A percentile compares a stretch with the other conserved stretches of the same genome.
Conservation (phyloP, 2,888 invertebrate genomes). For the Elysia crispata region DNA sequence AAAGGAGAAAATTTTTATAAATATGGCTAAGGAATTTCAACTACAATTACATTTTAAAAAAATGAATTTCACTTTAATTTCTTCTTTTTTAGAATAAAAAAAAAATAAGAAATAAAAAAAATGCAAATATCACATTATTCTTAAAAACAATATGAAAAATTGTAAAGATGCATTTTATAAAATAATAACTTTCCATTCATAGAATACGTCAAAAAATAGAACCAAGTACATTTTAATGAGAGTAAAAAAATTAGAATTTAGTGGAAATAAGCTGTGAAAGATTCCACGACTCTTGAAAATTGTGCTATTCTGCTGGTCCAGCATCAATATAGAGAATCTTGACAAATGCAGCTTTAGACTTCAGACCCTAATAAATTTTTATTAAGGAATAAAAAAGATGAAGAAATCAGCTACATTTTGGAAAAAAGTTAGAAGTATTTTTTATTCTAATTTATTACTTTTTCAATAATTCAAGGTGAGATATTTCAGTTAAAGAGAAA, state of each 20-base stretch:
- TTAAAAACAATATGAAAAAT: too few species aligned
- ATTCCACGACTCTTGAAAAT: not conserved
- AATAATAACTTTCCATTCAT: too few species aligned
- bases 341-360: conserved; percentile 55
- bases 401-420: not conserved
- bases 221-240: not conserved
- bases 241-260: not conserved
- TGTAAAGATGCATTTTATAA: too few species aligned
- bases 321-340: conserved; percentile 55
- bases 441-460: not conserved
- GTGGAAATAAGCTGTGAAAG: too few species aligned
- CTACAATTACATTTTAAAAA: too few species aligned
- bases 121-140: too few species aligned
- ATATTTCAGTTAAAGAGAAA: too few species aligned
- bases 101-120: too few species aligned
- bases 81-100: too few species aligned
- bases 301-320: conserved; percentile 47
- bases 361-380: conserved; percentile 55
- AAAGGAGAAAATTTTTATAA: too few species aligned
- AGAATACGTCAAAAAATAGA: not conserved
- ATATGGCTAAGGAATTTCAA: too few species aligned
- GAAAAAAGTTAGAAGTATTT: not conserved
- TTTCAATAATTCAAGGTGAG: not conserved
- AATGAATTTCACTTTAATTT: too few species aligned
- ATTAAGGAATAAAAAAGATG: not conserved